phyloP scores from a whole-genome alignment of 2,797 vertebrate genomes.

The Gallirallus australis region DNA sequence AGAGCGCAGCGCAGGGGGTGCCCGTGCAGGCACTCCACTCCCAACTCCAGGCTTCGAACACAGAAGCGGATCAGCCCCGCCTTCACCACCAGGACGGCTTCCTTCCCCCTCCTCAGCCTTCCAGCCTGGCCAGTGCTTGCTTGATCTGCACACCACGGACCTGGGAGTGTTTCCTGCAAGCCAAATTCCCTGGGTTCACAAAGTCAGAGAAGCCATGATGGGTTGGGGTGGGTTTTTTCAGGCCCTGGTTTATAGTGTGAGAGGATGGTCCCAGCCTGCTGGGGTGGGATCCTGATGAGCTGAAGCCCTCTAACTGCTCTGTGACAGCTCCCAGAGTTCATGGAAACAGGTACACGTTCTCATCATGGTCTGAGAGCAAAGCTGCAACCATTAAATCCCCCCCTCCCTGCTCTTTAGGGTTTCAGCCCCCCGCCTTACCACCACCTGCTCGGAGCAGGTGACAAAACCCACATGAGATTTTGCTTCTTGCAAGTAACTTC shows the following conservation, averaged over 20 bases:
- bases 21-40: neutral
- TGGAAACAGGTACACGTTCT: accelerated
- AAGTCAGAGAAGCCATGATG: neutral
- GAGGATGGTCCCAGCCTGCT: neutral
- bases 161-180: neutral
- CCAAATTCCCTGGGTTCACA: neutral
- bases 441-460: neutral
- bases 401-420: no score
- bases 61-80: neutral
- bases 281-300: accelerated
- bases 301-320: neutral
- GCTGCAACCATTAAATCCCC: accelerated
- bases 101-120: neutral
- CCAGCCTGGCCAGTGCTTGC: accelerated
- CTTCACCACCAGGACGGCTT: neutral
- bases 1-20: neutral
- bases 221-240: neutral
- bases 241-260: accelerated
- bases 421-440: no score
- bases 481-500: neutral
- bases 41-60: neutral
- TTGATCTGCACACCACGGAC: neutral
- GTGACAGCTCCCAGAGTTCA: accelerated
- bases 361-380: neutral
- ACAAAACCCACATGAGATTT: neutral